A percentile compares a stretch with the other conserved stretches of the same genome.
phyloP scores from a whole-genome alignment of 2,113 vertebrate species.

The Sander vitreus region DNA sequence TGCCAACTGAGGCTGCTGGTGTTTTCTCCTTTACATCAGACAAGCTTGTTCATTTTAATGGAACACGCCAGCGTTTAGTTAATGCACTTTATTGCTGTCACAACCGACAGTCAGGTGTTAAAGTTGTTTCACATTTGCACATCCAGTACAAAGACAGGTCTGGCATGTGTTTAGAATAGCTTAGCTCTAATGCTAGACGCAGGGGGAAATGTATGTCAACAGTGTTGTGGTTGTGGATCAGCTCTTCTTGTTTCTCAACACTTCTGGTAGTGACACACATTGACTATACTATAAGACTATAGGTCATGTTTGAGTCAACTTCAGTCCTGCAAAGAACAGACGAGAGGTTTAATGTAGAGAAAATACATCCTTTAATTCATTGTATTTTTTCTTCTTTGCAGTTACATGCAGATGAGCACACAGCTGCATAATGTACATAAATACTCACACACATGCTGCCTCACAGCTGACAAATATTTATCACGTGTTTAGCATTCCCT shows the following conservation, averaged over 20 bases:
- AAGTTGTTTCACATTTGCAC: background rate
- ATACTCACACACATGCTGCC: constrained; percentile 28
- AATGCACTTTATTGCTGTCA: constrained; percentile 6
- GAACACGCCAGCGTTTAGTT: background rate
- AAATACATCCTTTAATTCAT: background rate
- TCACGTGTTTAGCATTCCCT: constrained; percentile 17
- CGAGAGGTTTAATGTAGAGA: background rate
- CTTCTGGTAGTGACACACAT: background rate
- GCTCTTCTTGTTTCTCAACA: background rate
- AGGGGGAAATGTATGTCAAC: background rate
- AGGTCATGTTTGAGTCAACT: background rate
- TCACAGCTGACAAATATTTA: constrained; percentile 17
- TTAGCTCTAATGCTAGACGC: background rate
- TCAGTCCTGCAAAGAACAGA: background rate
- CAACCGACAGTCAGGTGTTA: background rate
- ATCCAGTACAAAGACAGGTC: background rate
- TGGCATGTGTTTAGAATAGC: background rate
- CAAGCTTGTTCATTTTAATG: constrained; percentile 19
- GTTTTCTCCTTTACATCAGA: constrained; percentile 22
- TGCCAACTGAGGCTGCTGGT: constrained; percentile 10
- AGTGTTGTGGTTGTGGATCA: background rate
- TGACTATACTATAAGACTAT: background rate
- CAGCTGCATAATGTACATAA: constrained; percentile 22
- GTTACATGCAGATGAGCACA: constrained; percentile 22
- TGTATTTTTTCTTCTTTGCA: constrained; percentile 1